Evolutionary conservation across 2,888 invertebrate species (phyloP), one percentile per base, ranked within the genome.

Genomic region (Campopleginae sp.): DNA sequence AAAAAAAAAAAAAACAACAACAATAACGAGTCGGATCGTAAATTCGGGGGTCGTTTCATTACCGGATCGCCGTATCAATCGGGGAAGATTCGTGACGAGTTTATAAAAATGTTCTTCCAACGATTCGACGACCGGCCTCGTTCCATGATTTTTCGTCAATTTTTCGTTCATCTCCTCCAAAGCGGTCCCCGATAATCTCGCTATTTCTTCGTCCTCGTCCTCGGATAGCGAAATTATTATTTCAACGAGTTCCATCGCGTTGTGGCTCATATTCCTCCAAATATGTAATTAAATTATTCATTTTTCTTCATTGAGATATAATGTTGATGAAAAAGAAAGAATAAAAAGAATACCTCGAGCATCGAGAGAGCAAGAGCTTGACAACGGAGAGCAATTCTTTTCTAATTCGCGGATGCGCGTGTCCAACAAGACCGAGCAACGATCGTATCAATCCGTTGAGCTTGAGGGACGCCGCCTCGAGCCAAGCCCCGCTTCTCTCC

Each of bases 141-240:
- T 93, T 74, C 90, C 90, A 48, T 92, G 89, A 82, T 89, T 86
- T 66, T 85, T 78, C 31, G 92, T 90, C 23, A 95, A 94, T 6
- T 94, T 94, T 17, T 90, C 91, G 33, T 93, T 94, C 88, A 95
- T 94, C 87, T 90, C 93, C 27, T 92, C 92, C 6, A 94, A 90
- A 85, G 90, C 91, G 27, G 86, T 71, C 27, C 89, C 91, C 86
- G 95, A 95, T 72, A 91, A 89, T 5, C 89, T 86, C 17, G 94
- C 90, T 17, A 97, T 95, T 85, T 95, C 94, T 0, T 92, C 89
- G 85, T 94, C 94, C 10, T 95, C 95, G 93, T 97, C 97, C 91
- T 96, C 96, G 0, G 96, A 95, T 42, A 97, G 93, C 0, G 96
- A 94, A 86, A 97, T 95, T 8, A 97, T 92, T 46, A 96, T 95